Base-by-base conservation (phyloP, 2,888 invertebrate genomes). In the Nudaria mundana region DNA sequence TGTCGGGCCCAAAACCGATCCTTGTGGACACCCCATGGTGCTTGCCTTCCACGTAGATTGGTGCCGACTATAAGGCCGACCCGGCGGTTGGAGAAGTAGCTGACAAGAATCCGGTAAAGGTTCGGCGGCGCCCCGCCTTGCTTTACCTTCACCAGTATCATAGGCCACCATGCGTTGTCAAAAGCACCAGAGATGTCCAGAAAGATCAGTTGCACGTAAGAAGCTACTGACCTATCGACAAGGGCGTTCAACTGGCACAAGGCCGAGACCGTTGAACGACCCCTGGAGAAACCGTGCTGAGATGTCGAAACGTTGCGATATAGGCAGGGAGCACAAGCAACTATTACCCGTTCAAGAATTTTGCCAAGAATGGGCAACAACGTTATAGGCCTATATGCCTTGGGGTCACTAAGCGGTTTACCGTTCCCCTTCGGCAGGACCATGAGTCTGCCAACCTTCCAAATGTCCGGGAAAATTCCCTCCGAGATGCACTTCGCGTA, bases 141-240 rank as follows among this genome's bases (percentile, higher is more conserved):
- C 49, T 37, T 12, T 20, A 38, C 28, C 35, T 61, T 63, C 0
- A 52, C 29, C 18, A 71, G 14, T 3, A 69, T 48, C 58, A 64
- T 63, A 3, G 65, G 65, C 67, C 70, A 70, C 65, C 65, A 66
- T 7, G 69, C 60, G 39, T 64, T 66, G 25, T 71, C 56, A 22
- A 66, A 68, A 6, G 67, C 66, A 1, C 66, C 66, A 0, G 61
- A 51, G 4, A 68, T 70, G 48, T 72, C 68, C 14, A 28, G 14
- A 14, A 28, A 28, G 1, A 28, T 8, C 0, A n/a, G 8, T n/a
- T 28, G 28, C 1, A 0, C 70, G 38, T 0, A 66, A 16, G 2
- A 4, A 20, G 5, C 6, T 20, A 5, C 20, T 20, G 66, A 0
- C 2, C 6, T 20, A 3, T 2, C 5, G 8, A 5, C 20, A 2